Conservation (phyloP, 2,797 vertebrate species). For the Ctenochaetus hawaiiensis region DNA sequence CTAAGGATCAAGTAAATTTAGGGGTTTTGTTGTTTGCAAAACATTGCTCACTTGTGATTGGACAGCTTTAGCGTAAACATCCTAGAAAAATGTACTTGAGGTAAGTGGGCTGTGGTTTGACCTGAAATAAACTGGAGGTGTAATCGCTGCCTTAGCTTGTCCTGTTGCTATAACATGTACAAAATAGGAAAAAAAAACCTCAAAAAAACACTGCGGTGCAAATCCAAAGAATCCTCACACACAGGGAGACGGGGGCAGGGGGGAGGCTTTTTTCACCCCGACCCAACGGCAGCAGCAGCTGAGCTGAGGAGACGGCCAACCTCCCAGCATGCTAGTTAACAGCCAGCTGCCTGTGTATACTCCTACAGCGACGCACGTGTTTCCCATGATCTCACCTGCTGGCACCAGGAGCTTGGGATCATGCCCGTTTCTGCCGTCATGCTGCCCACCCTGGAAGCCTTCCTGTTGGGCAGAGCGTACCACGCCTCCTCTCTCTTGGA, state of each 20-base stretch:
- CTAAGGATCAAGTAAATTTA: not conserved
- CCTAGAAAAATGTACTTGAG: not conserved
- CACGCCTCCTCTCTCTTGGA: slow-evolving; percentile 41
- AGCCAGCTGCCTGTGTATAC: slow-evolving; percentile 73
- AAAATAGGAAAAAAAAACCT: not conserved
- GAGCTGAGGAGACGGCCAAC: slow-evolving; percentile 50
- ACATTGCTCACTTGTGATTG: not conserved
- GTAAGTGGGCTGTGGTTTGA: not conserved
- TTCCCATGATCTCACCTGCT: slow-evolving; percentile 86
- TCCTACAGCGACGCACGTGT: slow-evolving; percentile 51
- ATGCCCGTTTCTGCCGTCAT: slow-evolving; percentile 61
- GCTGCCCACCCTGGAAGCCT: slow-evolving; percentile 56
- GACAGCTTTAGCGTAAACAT: slow-evolving; percentile 9
- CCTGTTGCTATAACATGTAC: not conserved
- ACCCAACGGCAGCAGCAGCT: slow-evolving; percentile 43
- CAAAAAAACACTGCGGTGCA: slow-evolving; percentile 10
- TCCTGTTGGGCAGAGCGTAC: slow-evolving; percentile 39
- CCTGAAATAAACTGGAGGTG: not conserved
- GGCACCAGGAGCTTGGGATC: slow-evolving; percentile 51
- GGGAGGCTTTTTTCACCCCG: slow-evolving; percentile 37
- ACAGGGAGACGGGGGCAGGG: slow-evolving; percentile 22
- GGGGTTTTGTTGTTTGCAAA: not conserved
- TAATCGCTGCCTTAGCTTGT: not conserved
- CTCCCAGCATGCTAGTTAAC: slow-evolving; percentile 70
- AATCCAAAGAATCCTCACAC: slow-evolving; percentile 27